phyloP scores from a whole-genome alignment of 1,140 invertebrate genomes.

The Drosophila rhopaloa region DNA sequence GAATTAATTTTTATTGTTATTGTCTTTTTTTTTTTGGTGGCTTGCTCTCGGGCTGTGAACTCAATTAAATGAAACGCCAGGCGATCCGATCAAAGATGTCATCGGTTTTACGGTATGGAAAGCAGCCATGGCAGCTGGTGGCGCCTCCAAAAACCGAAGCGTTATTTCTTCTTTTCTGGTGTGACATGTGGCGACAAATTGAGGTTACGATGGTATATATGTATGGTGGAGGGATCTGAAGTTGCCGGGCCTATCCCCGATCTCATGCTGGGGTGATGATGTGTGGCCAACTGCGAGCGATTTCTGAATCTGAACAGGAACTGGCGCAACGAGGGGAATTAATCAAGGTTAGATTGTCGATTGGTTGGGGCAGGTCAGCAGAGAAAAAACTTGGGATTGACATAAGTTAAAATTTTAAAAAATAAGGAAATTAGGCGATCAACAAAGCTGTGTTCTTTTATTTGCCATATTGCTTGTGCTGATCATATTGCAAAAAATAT shows the following conservation, averaged over 20 bases:
- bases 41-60: slow-evolving; percentile 65
- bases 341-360: slow-evolving; percentile 14
- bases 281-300: slow-evolving; percentile 21
- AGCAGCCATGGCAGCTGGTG: slow-evolving; percentile 58
- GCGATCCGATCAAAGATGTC: slow-evolving; percentile 71
- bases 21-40: slow-evolving; percentile 45
- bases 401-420: background rate
- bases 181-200: slow-evolving; percentile 80
- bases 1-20: slow-evolving; percentile 83
- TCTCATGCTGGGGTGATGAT: slow-evolving; percentile 40
- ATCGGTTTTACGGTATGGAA: slow-evolving; percentile 54
- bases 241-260: slow-evolving; percentile 6
- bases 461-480: no score
- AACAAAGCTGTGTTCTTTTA: background rate
- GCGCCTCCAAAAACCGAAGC: slow-evolving; percentile 60
- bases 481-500: no score
- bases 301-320: background rate
- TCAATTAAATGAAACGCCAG: slow-evolving; percentile 80
- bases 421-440: background rate
- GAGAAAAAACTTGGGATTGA: background rate
- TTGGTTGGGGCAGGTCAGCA: slow-evolving; percentile 28
- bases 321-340: slow-evolving; percentile 11
- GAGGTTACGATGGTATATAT: slow-evolving; percentile 57
- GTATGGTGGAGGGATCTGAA: slow-evolving; percentile 7
- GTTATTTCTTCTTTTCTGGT: slow-evolving; percentile 39